phyloP scores from a whole-genome alignment of 2,113 vertebrate species.

The Campylomormyrus tamandua region DNA sequence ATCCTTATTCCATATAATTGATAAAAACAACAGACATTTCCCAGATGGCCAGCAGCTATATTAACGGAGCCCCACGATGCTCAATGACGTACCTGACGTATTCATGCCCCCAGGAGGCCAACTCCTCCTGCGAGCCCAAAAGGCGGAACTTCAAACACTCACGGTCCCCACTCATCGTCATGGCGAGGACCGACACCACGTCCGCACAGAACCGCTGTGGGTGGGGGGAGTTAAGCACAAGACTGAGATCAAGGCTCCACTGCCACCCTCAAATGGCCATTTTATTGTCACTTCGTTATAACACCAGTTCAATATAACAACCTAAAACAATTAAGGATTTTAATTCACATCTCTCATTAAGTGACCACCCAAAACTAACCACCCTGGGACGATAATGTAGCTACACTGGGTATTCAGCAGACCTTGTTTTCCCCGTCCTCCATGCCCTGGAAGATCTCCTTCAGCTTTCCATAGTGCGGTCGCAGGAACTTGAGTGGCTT shows the following conservation, averaged over 20 bases:
- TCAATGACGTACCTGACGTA: slow-evolving; percentile 71
- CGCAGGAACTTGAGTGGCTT: slow-evolving; percentile 95
- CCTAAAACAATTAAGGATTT: neutral
- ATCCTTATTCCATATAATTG: neutral
- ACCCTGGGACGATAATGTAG: neutral
- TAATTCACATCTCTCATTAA: neutral
- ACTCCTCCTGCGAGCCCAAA: slow-evolving; percentile 87
- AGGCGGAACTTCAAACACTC: slow-evolving; percentile 95
- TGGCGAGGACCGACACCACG: slow-evolving; percentile 92
- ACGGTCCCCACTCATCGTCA: slow-evolving; percentile 95
- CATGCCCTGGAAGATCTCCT: slow-evolving; percentile 91
- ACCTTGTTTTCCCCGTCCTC: slow-evolving; percentile 87
- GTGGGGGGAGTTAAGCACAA: neutral
- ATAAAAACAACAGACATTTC: neutral
- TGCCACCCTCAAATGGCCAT: neutral
- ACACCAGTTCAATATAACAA: neutral
- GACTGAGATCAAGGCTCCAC: neutral
- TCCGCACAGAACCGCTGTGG: slow-evolving; percentile 86
- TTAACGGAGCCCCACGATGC: neutral
- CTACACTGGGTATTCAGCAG: slow-evolving; percentile 13
- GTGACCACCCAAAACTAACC: neutral
- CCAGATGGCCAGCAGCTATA: neutral
- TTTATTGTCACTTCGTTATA: neutral
- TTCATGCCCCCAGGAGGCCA: slow-evolving; percentile 96
- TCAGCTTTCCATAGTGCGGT: slow-evolving; percentile 88